Percentiles rank a stretch among this genome's conserved stretches.
Conservation (phyloP, 2,113 vertebrate species). For the Cyanoramphus novaezelandiae region DNA sequence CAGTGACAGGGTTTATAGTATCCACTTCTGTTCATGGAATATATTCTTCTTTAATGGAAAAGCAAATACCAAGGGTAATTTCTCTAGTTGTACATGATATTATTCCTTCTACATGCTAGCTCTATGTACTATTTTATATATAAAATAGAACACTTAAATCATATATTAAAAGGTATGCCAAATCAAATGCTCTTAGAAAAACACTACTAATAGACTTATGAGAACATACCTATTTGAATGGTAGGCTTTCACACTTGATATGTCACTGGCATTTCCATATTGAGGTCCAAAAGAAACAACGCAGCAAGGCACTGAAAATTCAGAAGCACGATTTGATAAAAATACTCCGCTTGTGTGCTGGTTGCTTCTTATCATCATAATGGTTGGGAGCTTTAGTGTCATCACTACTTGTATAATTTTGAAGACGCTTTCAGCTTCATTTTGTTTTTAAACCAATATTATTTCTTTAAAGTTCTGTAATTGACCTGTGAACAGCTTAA, state of each 20-base stretch:
- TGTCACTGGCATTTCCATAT: background rate
- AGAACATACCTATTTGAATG: background rate
- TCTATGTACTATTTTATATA: background rate
- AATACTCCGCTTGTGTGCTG: background rate
- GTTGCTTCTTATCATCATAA: background rate
- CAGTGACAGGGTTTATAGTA: background rate
- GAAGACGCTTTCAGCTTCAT: background rate
- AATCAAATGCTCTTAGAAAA: background rate
- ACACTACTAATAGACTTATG: background rate
- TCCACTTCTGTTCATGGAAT: background rate
- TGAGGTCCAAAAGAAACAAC: background rate
- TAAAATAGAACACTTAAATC: background rate
- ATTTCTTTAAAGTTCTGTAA: background rate
- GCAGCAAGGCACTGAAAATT: background rate
- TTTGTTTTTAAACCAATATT: background rate
- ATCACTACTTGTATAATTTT: background rate
- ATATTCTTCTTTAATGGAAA: background rate
- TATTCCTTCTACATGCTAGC: background rate
- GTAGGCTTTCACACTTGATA: background rate
- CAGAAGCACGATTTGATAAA: background rate
- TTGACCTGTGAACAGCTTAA: background rate
- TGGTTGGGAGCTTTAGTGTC: background rate
- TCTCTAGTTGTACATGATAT: background rate
- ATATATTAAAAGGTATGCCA: background rate
- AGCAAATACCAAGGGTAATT: background rate